Conservation (phyloP, 2,113 vertebrate genomes). For the Chaetodon auriga region DNA sequence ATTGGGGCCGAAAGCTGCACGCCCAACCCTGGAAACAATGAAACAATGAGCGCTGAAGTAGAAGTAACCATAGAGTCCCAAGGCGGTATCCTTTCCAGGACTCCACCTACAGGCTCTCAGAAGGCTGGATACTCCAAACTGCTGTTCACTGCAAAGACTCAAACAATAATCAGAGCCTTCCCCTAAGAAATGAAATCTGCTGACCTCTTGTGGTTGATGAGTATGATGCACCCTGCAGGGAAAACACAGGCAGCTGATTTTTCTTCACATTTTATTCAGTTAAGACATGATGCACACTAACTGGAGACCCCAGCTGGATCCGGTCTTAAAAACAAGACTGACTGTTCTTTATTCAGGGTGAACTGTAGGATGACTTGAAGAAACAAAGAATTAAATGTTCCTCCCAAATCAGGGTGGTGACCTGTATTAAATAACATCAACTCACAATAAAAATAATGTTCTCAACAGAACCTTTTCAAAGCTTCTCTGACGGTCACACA, state of each 20-base stretch:
- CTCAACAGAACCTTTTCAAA: not conserved
- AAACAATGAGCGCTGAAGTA: too few relatives aligned
- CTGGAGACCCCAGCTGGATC: not conserved
- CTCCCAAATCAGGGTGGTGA: not conserved
- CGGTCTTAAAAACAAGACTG: not conserved
- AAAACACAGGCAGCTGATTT: not conserved
- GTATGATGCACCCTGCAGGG: not conserved
- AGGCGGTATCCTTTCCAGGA: too few relatives aligned
- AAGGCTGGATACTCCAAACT: too few relatives aligned
- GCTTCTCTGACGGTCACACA: not conserved
- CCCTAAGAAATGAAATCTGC: not conserved
- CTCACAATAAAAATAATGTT: not conserved
- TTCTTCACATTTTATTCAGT: not conserved
- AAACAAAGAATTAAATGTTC: not conserved
- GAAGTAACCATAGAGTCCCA: too few relatives aligned
- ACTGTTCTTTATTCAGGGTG: not conserved
- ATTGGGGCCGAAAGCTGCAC: too few relatives aligned
- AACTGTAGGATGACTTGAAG: not conserved
- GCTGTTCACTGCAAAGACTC: too few relatives aligned
- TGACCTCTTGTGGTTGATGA: conserved; percentile 35
- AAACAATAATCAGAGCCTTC: too few relatives aligned
- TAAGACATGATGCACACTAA: not conserved
- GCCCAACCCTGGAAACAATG: too few relatives aligned
- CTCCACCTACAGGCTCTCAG: too few relatives aligned
- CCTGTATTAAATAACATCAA: conserved; percentile 31